Evolutionary conservation across 2,888 invertebrate genomes (phyloP), one percentile per base, ranked within the genome.

Genomic region (Scaptomyza polygonia): DNA sequence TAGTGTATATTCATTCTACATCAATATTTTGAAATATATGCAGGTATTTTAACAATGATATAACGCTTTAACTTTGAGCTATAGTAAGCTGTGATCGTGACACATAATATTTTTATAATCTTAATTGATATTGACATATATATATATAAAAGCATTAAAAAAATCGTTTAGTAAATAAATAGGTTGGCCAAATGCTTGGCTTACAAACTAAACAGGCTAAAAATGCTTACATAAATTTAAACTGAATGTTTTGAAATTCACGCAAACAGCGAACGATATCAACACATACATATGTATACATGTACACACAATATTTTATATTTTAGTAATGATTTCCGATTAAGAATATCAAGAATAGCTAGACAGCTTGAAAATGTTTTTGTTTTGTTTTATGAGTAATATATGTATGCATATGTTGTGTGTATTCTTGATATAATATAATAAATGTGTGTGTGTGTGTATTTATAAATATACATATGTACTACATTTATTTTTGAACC

Each of bases 31-130:
- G 30, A 65, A 58, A 52, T 53, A 55, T 44, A 65, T 79, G 53
- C 77, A 63, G 59, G 66, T 66, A 54, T 69, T 69, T 54, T 68
- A 86, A 80, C 81, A 80, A 80, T 84, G 80, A 80, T 77, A 77
- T 61, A 78, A 57, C 64, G 66, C 42, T 16, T 52, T 52, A 47
- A 45, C 32, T 57, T 71, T 76, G 48, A 63, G 61, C 77, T 62
- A 56, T 55, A 48, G 43, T 51, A 58, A 62, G 54, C 57, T 66
- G 52, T 49, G 58, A 56, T 45, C 42, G 71, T 57, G 49, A 55
- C 14, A 36, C 39, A 39, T 62, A 32, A 64, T 14, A 14, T 58
- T 59, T 25, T 18, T 29, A n/a, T 42, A 8, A 40, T 42, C 40
- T 42, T 21, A 66, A 66, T 40, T 45, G 12, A 32, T 36, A 30